phyloP scores from a whole-genome alignment of 2,113 vertebrate species.

The Xiphophorus hellerii region DNA sequence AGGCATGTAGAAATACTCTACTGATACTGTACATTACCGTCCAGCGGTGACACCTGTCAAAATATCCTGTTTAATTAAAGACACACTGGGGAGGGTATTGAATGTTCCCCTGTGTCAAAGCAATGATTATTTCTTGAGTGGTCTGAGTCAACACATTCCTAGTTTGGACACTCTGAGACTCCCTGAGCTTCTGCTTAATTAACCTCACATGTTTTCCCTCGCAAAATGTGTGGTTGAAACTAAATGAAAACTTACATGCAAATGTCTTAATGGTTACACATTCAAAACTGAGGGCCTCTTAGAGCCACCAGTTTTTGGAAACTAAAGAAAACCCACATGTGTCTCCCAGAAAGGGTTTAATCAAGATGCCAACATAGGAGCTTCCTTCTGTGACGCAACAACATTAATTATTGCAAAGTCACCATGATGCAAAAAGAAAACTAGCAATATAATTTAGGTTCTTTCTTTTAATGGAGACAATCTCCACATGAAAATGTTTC shows the following conservation, averaged over 20 bases:
- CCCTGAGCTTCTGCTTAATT: constrained; percentile 3
- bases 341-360: neutral
- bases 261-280: neutral
- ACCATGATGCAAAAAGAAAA: neutral
- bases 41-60: neutral
- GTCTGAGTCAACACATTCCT: constrained; percentile 62
- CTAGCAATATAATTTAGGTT: neutral
- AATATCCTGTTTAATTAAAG: constrained; percentile 42
- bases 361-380: neutral
- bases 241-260: neutral
- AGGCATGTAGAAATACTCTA: neutral
- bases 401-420: neutral
- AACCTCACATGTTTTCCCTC: neutral
- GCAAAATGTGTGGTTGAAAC: neutral
- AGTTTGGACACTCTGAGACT: constrained; percentile 6
- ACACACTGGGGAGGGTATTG: constrained; percentile 24
- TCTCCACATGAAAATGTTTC: too few species aligned
- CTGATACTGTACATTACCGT: neutral
- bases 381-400: neutral
- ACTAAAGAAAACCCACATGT: neutral
- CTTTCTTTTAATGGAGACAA: too few species aligned
- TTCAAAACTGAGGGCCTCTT: neutral
- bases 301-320: neutral
- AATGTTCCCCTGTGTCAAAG: constrained; percentile 18
- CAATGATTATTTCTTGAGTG: constrained; percentile 30